phyloP scores from a whole-genome alignment of 1,140 invertebrate genomes.

The Melipona quadrifasciata region DNA sequence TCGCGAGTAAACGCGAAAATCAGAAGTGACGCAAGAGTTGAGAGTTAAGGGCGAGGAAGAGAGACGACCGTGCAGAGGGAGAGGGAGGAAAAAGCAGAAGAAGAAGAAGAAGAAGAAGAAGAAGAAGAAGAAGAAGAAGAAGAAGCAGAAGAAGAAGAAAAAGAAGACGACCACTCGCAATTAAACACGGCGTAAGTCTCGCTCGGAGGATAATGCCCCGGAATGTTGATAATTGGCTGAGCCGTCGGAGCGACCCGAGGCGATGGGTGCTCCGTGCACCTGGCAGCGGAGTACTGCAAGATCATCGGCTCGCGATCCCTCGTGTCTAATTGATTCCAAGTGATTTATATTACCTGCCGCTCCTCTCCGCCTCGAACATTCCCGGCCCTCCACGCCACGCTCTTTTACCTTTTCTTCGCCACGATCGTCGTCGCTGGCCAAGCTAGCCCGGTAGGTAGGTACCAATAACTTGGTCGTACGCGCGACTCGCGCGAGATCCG shows the following conservation, averaged over 20 bases:
- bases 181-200: constrained; percentile 73
- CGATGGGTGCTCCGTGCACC: constrained; percentile 66
- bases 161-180: constrained; percentile 63
- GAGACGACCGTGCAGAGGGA: no score
- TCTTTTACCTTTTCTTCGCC: constrained; percentile 37
- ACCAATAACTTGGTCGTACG: neutral
- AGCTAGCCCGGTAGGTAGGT: no score
- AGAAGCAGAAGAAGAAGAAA: constrained; percentile 41
- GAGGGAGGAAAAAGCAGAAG: neutral
- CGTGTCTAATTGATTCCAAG: constrained; percentile 76
- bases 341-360: constrained; percentile 72
- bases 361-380: constrained; percentile 60
- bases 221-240: constrained; percentile 79
- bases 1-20: constrained; percentile 50
- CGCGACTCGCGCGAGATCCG: neutral
- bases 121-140: neutral
- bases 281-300: constrained; percentile 65
- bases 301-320: constrained; percentile 74
- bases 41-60: no score
- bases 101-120: constrained; percentile 47
- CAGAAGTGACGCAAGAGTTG: constrained; percentile 35
- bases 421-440: neutral
- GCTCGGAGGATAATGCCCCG: constrained; percentile 73
- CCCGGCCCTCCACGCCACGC: constrained; percentile 26
- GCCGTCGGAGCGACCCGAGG: constrained; percentile 70